Evolutionary conservation across 2,113 vertebrate species (phyloP).

Genomic region (Barbus barbus): DNA sequence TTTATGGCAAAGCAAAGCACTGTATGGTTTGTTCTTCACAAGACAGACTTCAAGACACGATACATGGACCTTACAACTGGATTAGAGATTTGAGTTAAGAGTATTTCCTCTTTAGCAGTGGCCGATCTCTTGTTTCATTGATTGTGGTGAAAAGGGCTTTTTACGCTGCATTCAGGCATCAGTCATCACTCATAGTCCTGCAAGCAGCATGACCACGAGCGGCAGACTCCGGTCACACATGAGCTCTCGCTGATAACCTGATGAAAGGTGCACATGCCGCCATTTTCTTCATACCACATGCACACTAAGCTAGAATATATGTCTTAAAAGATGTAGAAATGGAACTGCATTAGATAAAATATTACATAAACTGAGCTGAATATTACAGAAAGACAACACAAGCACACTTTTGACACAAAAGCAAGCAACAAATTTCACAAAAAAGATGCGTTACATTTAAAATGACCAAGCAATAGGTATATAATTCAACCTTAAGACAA

Average conservation of each 20-base stretch:
- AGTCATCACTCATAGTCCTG: slow-evolving; percentile 50
- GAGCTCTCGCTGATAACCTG: slow-evolving; percentile 55
- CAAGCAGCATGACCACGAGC: not conserved
- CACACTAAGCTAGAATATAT: not conserved
- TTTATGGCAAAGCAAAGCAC: not conserved
- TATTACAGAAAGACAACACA: not conserved
- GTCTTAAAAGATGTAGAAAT: not conserved
- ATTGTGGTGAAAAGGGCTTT: slow-evolving; percentile 48
- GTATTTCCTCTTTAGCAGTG: slow-evolving; percentile 30
- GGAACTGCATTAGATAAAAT: too few relatives aligned
- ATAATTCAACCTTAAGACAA: too few relatives aligned
- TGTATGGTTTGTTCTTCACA: slow-evolving; percentile 4
- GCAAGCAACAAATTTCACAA: not conserved
- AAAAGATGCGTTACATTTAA: too few relatives aligned
- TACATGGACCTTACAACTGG: not conserved
- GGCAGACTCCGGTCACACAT: slow-evolving; percentile 54
- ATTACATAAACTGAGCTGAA: not conserved
- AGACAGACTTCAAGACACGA: slow-evolving; percentile 11
- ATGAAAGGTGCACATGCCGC: slow-evolving; percentile 53
- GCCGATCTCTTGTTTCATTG: slow-evolving; percentile 35
- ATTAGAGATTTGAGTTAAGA: slow-evolving; percentile 33
- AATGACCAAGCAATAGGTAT: too few relatives aligned
- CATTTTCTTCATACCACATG: slow-evolving; percentile 47
- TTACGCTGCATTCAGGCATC: slow-evolving; percentile 29
- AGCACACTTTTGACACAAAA: not conserved